Percentiles rank a stretch among this genome's conserved stretches.
Evolutionary conservation across 2,888 invertebrate genomes (phyloP).

Genomic region (Drosophila subsilvestris): DNA sequence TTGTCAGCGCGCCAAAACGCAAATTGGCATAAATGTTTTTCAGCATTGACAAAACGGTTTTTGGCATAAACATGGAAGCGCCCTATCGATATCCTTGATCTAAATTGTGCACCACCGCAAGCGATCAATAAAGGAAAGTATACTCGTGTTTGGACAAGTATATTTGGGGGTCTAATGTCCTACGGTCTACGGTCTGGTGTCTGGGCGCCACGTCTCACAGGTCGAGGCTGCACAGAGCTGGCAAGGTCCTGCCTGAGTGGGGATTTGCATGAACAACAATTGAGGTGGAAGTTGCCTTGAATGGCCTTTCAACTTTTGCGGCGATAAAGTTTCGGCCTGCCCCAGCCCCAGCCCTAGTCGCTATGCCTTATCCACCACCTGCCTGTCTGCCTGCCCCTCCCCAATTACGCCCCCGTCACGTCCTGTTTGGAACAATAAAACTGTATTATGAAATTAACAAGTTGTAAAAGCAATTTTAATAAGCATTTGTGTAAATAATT

Average conservation of each 20-base stretch:
- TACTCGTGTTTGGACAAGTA: constrained; percentile 56
- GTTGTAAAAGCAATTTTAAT: constrained; percentile 71
- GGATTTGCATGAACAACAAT: constrained; percentile 15
- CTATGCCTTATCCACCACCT: not conserved
- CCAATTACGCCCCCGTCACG: not conserved
- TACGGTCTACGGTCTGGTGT: not conserved
- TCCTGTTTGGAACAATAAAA: constrained; percentile 17
- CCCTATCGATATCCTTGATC: constrained; percentile 80
- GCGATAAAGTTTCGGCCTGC: constrained; percentile 20
- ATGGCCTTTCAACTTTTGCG: constrained; percentile 15
- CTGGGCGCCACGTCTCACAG: not conserved
- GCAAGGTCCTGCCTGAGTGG: not conserved
- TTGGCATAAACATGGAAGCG: constrained; percentile 68
- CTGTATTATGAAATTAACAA: constrained; percentile 66
- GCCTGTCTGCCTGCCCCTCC: not conserved
- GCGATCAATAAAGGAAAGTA: constrained; percentile 75
- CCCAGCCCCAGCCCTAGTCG: not conserved
- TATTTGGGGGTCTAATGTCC: constrained; percentile 47
- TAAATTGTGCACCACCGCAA: constrained; percentile 81
- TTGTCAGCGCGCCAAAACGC: constrained; percentile 60
- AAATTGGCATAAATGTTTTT: constrained; percentile 74
- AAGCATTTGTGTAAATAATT: constrained; percentile 70
- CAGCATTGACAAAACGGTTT: constrained; percentile 77
- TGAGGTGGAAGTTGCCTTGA: constrained; percentile 8
- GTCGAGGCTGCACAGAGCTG: constrained; percentile 1